Evolutionary conservation across 2,113 vertebrate species (phyloP), one percentile per base, ranked within the genome.

Genomic region (Paracanthobrama guichenoti): DNA sequence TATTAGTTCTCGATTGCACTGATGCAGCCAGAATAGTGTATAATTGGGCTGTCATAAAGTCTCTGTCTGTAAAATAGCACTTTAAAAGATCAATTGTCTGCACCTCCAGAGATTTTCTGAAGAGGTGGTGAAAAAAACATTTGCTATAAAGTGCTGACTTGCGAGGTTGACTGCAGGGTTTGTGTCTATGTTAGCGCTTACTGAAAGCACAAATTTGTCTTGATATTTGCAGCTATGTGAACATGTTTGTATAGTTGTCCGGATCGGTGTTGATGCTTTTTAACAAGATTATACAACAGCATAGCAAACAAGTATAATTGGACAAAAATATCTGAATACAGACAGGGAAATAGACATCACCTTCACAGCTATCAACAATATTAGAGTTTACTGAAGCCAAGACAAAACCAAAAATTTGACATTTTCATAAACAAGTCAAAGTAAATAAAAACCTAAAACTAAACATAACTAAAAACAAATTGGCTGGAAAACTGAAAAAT

Each of bases 91-190:
- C 60, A 73, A 57, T 86, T 79, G 74, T 57, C 60, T 78, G 74
- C 64, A 69, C 42, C 76, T 85, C 81, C 12, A 31, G n/a, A 57
- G 39, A 79, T 55, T 59, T 35, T 82, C 46, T 78, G 39, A 71
- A 42, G 79, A 69, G 55, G 71, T 64, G 59, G 44, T 14, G 2
- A 57, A 55, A 83, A 69, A 60, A 28, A 57, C 31, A 26, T 60
- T 77, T n/a, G 62, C 46, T 81, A 77, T 80, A 22, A 60, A 28
- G 50, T 85, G 83, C 85, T 77, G 80, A 86, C 83, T 84, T 48
- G 10, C 8, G 64, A 28, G 62, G 79, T 60, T 57, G 60, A 62
- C 80, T 69, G 18, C 24, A 62, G 11, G n/a, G 75, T n/a, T 46
- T n/a, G 22, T 73, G 69, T 46, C 69, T 46, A 60, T 28, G 64